phyloP scores from a whole-genome alignment of 2,888 invertebrate genomes.

The Autographa gamma region DNA sequence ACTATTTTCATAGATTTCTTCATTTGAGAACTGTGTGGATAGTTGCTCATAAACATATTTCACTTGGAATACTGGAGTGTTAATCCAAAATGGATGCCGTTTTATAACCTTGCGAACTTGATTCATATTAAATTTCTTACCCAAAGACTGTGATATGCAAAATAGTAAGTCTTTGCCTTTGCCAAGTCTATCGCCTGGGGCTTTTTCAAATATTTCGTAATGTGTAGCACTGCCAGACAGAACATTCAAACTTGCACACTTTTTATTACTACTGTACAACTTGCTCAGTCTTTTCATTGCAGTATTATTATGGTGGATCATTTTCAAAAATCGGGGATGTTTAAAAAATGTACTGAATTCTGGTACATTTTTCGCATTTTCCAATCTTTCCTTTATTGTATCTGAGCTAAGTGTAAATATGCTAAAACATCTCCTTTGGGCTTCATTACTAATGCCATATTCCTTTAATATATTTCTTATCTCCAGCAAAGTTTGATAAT shows the following conservation, averaged over 20 bases:
- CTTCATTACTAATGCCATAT: slow-evolving; percentile 77
- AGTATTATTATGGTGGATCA: slow-evolving; percentile 81
- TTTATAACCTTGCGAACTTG: slow-evolving; percentile 72
- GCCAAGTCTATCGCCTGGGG: slow-evolving; percentile 82
- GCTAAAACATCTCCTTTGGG: slow-evolving; percentile 83
- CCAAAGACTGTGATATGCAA: slow-evolving; percentile 75
- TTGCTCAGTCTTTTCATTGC: slow-evolving; percentile 74
- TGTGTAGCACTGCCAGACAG: slow-evolving; percentile 80
- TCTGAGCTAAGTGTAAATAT: slow-evolving; percentile 79
- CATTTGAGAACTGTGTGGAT: slow-evolving; percentile 67
- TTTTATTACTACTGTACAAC: slow-evolving; percentile 78
- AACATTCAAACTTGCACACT: slow-evolving; percentile 82
- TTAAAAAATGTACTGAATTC: slow-evolving; percentile 78
- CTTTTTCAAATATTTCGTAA: slow-evolving; percentile 80
- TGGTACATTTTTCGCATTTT: slow-evolving; percentile 76
- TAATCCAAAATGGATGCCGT: slow-evolving; percentile 84
- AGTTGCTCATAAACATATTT: slow-evolving; percentile 77
- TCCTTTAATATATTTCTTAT: slow-evolving; percentile 77
- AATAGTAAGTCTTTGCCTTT: slow-evolving; percentile 84
- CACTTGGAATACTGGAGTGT: slow-evolving; percentile 81
- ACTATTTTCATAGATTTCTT: slow-evolving; percentile 83
- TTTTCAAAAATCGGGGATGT: slow-evolving; percentile 83
- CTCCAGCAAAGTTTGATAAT: slow-evolving; percentile 71
- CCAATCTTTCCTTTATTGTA: slow-evolving; percentile 77
- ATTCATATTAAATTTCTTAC: slow-evolving; percentile 66